Evolutionary conservation across 23 tunicate species (phyloP).

Genomic region (Halocynthia aurantium): DNA sequence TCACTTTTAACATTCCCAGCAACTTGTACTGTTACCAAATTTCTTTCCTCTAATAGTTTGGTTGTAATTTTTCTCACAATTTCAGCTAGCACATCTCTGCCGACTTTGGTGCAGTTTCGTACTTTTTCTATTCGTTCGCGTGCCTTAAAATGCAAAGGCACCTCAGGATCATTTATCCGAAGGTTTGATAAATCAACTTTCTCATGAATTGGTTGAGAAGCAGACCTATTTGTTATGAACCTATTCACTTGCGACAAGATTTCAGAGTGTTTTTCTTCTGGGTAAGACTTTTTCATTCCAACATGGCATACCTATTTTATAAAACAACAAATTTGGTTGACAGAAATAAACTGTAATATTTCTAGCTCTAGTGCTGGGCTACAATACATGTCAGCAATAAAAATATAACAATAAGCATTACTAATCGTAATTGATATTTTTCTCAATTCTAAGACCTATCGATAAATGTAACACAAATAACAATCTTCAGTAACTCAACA

Average conservation of each 20-base stretch:
- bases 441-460: neutral
- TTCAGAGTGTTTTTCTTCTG: slow-evolving; percentile 17
- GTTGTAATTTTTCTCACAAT: slow-evolving; percentile 35
- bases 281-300: slow-evolving; percentile 40
- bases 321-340: too few relatives aligned
- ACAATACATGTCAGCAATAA: neutral
- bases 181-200: too few relatives aligned
- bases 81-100: slow-evolving; percentile 24
- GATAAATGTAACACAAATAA: too few relatives aligned
- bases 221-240: slow-evolving; percentile 25
- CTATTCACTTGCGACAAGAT: slow-evolving; percentile 11
- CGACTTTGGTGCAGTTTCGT: slow-evolving; percentile 78
- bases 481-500: too few relatives aligned
- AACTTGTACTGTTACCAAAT: neutral
- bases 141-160: slow-evolving; percentile 24
- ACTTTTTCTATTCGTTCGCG: slow-evolving; percentile 57
- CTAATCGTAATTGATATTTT: neutral
- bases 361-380: neutral
- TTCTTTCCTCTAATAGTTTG: slow-evolving; percentile 14
- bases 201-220: neutral
- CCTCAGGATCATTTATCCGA: too few relatives aligned
- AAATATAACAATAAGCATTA: neutral
- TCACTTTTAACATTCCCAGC: neutral
- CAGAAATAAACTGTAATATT: neutral
- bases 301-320: slow-evolving; percentile 54